These are phyloP conservation scores for Euura lappo DNA, from an alignment of 1,140 invertebrate genomes.

Conservation along the genomic window DNA sequence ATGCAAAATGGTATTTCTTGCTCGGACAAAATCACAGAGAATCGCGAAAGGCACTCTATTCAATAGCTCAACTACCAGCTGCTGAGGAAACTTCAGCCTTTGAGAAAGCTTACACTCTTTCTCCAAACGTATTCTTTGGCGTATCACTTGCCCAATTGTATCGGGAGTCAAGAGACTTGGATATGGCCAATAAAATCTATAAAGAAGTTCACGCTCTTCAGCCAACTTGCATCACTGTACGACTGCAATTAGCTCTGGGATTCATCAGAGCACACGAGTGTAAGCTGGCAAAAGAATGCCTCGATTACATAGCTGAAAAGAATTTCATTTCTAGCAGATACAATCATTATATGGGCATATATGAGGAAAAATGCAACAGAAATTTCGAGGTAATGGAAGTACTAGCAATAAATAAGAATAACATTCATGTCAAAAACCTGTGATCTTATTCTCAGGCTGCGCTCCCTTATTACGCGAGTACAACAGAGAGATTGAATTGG, in stretches of 20 bases:
- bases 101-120: not conserved
- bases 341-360: not conserved
- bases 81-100: not conserved
- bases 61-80: not conserved
- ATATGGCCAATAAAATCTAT: not conserved
- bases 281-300: not conserved
- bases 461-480: not conserved
- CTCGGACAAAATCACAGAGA: not conserved
- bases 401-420: too few relatives aligned
- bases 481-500: not conserved
- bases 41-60: not conserved
- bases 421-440: too few relatives aligned
- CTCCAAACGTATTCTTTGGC: not conserved
- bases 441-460: not conserved
- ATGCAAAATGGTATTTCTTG: slow-evolving; percentile 1
- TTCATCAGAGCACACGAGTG: not conserved
- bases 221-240: not conserved
- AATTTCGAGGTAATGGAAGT: not conserved
- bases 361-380: not conserved
- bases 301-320: not conserved
- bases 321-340: not conserved
- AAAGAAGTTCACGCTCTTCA: not conserved
- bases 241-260: not conserved
- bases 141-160: not conserved
- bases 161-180: not conserved